phyloP scores from a whole-genome alignment of 2,113 vertebrate species.

The Microcebus griseorufus region DNA sequence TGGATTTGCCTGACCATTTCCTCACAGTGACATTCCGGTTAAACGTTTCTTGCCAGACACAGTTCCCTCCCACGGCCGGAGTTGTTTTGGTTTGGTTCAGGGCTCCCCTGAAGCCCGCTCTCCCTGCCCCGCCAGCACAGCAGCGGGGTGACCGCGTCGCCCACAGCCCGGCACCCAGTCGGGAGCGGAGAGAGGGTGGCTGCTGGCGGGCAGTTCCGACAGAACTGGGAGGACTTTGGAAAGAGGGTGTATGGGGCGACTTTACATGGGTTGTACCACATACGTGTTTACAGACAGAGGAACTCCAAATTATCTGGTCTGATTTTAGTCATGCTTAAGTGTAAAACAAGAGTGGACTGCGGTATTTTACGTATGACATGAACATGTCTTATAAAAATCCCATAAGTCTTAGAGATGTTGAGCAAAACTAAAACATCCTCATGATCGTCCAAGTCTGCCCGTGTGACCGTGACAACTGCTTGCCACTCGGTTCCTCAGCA shows the following conservation, averaged over 20 bases:
- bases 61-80: not conserved
- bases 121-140: not conserved
- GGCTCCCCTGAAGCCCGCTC: not conserved
- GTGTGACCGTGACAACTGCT: rapidly evolving
- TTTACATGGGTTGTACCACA: not conserved
- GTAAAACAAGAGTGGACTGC: not conserved
- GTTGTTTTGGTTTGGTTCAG: not conserved
- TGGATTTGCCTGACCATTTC: not conserved
- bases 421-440: not conserved
- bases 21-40: not conserved
- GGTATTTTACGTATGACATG: not conserved
- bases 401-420: not conserved
- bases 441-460: not conserved
- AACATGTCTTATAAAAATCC: not conserved
- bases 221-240: no score
- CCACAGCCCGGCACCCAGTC: not conserved
- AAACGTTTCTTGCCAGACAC: not conserved
- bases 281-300: not conserved
- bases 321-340: not conserved
- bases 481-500: not conserved
- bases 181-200: not conserved
- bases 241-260: not conserved
- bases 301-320: not conserved
- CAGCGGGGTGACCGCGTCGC: rapidly evolving
- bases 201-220: not conserved